Percentiles rank a stretch among this genome's conserved stretches.
phyloP scores from a whole-genome alignment of 1,140 invertebrate genomes.

The Potamilus streckersoni region DNA sequence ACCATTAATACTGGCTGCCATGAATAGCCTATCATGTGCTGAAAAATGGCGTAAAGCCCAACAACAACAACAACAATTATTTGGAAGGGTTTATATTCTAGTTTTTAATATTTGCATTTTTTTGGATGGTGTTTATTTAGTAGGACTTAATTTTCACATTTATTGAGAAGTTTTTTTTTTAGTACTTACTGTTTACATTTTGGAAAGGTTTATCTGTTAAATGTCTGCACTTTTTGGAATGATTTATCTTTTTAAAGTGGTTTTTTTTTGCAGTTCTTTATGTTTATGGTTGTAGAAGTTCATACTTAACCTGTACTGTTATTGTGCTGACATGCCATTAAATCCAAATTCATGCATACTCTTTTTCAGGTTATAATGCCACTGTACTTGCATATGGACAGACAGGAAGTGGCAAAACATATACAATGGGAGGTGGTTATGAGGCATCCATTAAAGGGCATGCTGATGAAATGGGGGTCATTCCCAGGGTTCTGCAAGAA shows the following conservation, averaged over 20 bases:
- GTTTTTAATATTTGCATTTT: no score
- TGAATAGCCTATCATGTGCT: no score
- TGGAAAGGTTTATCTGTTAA: no score
- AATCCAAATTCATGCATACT: background rate
- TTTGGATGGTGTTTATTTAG: no score
- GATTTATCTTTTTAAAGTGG: background rate
- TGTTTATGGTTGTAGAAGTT: background rate
- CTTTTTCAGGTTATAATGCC: slow-evolving; percentile 63
- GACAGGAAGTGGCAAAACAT: slow-evolving; percentile 93
- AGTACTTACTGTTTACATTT: no score
- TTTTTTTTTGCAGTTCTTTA: background rate
- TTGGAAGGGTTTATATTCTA: no score
- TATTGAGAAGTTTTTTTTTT: no score
- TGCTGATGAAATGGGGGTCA: slow-evolving; percentile 79
- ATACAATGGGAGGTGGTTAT: slow-evolving; percentile 86
- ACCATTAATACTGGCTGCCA: no score
- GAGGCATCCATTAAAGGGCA: slow-evolving; percentile 62
- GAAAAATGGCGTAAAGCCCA: no score
- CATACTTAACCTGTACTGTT: background rate
- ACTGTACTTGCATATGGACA: slow-evolving; percentile 85
- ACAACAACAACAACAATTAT: no score
- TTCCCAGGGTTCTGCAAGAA: slow-evolving; percentile 84
- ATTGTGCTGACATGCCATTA: no score
- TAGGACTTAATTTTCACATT: no score
- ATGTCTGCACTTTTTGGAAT: background rate